Evolutionary conservation across 2,888 invertebrate species (phyloP).

Genomic region (Pteria penguin): DNA sequence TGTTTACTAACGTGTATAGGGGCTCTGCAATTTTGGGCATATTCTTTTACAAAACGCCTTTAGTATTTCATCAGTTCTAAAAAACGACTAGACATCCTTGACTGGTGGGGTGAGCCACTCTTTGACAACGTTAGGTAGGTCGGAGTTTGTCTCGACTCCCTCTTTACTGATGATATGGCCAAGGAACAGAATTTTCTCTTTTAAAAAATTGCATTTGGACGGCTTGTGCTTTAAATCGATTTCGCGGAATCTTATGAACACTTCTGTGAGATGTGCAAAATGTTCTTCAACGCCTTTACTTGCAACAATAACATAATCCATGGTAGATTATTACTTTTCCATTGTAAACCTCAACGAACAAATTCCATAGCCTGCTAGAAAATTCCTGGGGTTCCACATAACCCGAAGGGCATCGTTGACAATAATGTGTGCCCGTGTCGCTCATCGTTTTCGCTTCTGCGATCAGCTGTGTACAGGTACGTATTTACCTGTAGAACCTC

Average conservation of each 20-base stretch:
- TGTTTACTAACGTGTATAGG: background rate
- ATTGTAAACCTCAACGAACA: slow-evolving; percentile 29
- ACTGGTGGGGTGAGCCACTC: background rate
- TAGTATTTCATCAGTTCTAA: slow-evolving; percentile 24
- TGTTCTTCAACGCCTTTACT: slow-evolving; percentile 6
- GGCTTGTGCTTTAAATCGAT: background rate
- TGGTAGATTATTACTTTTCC: slow-evolving; percentile 23
- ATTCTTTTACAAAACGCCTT: background rate
- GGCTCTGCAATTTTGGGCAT: slow-evolving; percentile 1
- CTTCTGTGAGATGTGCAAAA: background rate
- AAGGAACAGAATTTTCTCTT: background rate
- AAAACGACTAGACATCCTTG: slow-evolving; percentile 3
- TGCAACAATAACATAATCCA: slow-evolving; percentile 1
- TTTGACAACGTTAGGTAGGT: background rate
- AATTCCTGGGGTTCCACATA: slow-evolving; percentile 47
- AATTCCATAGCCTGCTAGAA: slow-evolving; percentile 34
- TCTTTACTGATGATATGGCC: slow-evolving; percentile 8
- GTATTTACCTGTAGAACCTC: no score
- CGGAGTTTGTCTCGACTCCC: background rate
- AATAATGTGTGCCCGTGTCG: no score
- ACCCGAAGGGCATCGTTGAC: slow-evolving; percentile 32
- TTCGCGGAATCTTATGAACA: background rate
- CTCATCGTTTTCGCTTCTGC: no score
- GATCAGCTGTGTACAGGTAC: no score
- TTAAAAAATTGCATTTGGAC: background rate